Evolutionary conservation across 2,113 vertebrate genomes (phyloP).

Genomic region (Electrona antarctica): DNA sequence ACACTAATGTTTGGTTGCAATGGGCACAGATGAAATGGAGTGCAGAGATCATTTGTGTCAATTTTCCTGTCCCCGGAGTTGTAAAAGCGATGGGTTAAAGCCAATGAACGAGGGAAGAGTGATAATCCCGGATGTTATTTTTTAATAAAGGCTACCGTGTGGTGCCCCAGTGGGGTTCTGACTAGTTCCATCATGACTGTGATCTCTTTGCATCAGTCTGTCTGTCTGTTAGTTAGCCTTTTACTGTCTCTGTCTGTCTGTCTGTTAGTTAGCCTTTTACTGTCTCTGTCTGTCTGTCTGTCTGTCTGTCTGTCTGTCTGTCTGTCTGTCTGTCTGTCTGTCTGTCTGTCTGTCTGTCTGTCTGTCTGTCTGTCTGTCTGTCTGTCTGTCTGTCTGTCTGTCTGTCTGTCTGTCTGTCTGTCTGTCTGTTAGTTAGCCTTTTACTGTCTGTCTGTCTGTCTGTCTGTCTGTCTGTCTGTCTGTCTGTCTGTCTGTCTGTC

Average conservation of each 20-base stretch:
- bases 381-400: constrained; percentile 1
- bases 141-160: constrained; percentile 46
- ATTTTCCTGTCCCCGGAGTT: constrained; percentile 43
- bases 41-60: constrained; percentile 48
- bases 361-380: too few relatives aligned
- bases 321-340: too few relatives aligned
- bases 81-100: constrained; percentile 21
- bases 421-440: constrained; percentile 25
- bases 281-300: constrained; percentile 13
- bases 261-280: background rate
- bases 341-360: too few relatives aligned
- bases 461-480: constrained; percentile 6
- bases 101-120: constrained; percentile 27
- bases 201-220: constrained; percentile 31
- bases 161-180: constrained; percentile 50
- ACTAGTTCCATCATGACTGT: constrained; percentile 58
- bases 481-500: background rate
- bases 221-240: constrained; percentile 25
- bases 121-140: constrained; percentile 46
- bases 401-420: background rate
- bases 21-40: constrained; percentile 35
- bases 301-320: too few relatives aligned
- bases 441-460: background rate
- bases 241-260: background rate
- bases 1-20: constrained; percentile 49